Conservation (phyloP, 2,888 invertebrate genomes). For the Entomobrya multifasciata region DNA sequence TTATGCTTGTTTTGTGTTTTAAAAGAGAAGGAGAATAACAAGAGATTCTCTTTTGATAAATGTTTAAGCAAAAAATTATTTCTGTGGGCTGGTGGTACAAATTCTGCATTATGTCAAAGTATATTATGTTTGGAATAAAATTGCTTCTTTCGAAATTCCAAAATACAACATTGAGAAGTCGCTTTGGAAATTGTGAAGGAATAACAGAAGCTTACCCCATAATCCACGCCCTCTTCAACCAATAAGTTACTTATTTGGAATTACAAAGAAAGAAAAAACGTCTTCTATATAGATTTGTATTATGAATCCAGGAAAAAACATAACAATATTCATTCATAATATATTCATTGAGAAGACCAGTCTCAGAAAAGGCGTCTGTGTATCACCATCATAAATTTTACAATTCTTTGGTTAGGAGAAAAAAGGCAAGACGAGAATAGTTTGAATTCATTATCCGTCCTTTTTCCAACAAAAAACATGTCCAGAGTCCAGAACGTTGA, state of each 20-base stretch:
- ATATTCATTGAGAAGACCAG: conserved; percentile 32
- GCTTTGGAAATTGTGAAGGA: too few relatives aligned
- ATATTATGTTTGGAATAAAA: conserved; percentile 54
- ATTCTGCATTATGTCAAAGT: conserved; percentile 62
- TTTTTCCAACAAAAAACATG: conserved; percentile 31
- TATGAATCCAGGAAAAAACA: not conserved
- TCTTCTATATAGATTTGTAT: too few relatives aligned
- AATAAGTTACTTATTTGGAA: conserved; percentile 62
- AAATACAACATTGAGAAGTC: too few relatives aligned
- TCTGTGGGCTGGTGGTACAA: conserved; percentile 13
- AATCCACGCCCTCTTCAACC: conserved; percentile 62
- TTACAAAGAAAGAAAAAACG: conserved; percentile 13
- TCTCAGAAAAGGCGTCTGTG: not conserved
- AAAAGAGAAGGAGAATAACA: not conserved
- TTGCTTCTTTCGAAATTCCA: conserved; percentile 9
- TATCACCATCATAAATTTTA: conserved; percentile 39
- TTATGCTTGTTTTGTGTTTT: not conserved
- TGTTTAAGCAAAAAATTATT: conserved; percentile 28
- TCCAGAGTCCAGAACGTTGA: conserved; percentile 5
- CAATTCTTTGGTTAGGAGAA: conserved; percentile 35
- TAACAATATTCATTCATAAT: conserved; percentile 43
- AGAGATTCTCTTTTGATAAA: conserved; percentile 34
- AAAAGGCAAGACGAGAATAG: not conserved
- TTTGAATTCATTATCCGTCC: conserved; percentile 52
- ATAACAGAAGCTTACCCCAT: conserved; percentile 56